These are phyloP conservation scores for Ptilodon capucinus DNA, from an alignment of 2,888 invertebrate species.

Conservation along the genomic window DNA sequence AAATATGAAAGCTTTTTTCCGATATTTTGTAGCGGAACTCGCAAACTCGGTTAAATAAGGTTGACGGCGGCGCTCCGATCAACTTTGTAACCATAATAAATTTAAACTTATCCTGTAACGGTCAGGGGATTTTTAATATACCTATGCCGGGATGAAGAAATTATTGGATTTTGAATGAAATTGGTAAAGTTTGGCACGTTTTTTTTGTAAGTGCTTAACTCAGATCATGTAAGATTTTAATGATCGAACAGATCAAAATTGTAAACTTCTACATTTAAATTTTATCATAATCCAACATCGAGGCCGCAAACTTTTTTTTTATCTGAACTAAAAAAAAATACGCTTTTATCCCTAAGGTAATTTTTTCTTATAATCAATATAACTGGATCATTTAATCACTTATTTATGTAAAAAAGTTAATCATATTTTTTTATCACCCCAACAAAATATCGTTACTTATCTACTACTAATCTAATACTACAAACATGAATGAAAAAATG, in stretches of 20 bases:
- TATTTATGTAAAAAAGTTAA: constrained; percentile 76
- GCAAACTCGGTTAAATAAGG: constrained; percentile 45
- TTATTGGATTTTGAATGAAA: constrained; percentile 39
- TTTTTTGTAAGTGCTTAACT: constrained; percentile 16
- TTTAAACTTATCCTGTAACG: constrained; percentile 47
- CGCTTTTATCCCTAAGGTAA: constrained; percentile 94
- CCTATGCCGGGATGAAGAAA: constrained; percentile 40
- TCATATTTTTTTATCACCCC: constrained; percentile 85
- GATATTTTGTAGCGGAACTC: constrained; percentile 24
- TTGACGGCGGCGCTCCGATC: constrained; percentile 46
- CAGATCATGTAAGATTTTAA: constrained; percentile 90
- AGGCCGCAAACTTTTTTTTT: constrained; percentile 91
- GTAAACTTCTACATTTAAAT: constrained; percentile 85
- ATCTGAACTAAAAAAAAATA: constrained; percentile 89
- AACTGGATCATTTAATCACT: constrained; percentile 80
- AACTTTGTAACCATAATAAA: constrained; percentile 48
- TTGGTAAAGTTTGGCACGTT: constrained; percentile 25
- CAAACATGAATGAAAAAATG: too few species aligned
- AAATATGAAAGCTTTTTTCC: too few species aligned
- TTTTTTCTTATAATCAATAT: constrained; percentile 85
- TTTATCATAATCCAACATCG: constrained; percentile 93
- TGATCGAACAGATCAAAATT: constrained; percentile 91
- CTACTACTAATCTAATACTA: too few species aligned
- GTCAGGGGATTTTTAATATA: constrained; percentile 51
- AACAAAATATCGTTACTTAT: constrained; percentile 86